Evolutionary conservation across 2,888 invertebrate genomes (phyloP), one percentile per base, ranked within the genome.

Genomic region (Leptinotarsa juncta): DNA sequence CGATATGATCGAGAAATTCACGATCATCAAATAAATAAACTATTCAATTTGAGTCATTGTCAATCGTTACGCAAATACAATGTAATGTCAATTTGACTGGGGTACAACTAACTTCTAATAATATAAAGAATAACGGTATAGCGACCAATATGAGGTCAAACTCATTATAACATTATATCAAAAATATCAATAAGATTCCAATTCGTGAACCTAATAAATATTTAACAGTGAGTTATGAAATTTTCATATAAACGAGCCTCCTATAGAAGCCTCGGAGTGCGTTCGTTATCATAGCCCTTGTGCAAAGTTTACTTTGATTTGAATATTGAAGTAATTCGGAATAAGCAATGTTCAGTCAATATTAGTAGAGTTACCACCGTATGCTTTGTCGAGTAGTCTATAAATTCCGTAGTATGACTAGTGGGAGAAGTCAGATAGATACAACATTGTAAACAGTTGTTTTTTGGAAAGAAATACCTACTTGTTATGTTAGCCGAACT

Each of bases 341-440:
- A 81, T 82, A 81, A 76, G 80, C 81, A 79, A 81, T 79, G 81
- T 80, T 82, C 81, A 81, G 80, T 78, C 73, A 78, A 78, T 82
- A 82, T 82, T 80, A 81, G 80, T 75, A 71, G 73, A 77, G 78
- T 81, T 79, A 80, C 81, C 78, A 32, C 62, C 62, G 18, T 10
- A 26, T 26, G 62, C 32, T 16, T n/a, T 62, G n/a, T 15, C 42
- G 42, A n/a, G n/a, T 32, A 32, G 42, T 32, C 32, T 32, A 42
- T 26, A 26, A 5, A 51, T 16, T 51, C 15, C 15, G n/a, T 51
- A 16, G 15, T 16, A 16, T 51, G 51, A 4, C 51, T 51, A 16
- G 51, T 51, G 51, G 14, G n/a, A 51, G 42, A 10, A 32, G 42
- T 42, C 42, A 42, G 10, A 42, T 3, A 42, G 42, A 10, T 5